A percentile compares a stretch with the other conserved stretches of the same genome.
Conservation (phyloP, 2,797 vertebrate species). For the Parauchenoglanis punctatus region DNA sequence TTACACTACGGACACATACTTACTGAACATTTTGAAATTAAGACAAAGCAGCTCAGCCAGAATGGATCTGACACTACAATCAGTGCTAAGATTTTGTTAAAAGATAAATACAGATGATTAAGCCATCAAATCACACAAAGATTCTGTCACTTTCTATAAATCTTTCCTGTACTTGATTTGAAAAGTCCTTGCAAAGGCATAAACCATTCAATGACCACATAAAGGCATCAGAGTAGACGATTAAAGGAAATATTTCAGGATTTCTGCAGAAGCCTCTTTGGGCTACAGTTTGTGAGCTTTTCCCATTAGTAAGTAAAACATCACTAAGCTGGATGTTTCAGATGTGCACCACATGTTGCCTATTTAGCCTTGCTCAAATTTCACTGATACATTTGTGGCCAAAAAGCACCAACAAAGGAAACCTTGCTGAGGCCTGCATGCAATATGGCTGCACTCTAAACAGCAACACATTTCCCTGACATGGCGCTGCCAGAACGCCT, state of each 20-base stretch:
- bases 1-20: slow-evolving; percentile 1
- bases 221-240: background rate
- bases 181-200: slow-evolving; percentile 24
- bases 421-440: slow-evolving; percentile 11
- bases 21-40: slow-evolving; percentile 14
- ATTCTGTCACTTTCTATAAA: background rate
- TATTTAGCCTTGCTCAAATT: slow-evolving; percentile 16
- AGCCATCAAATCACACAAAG: background rate
- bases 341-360: slow-evolving; percentile 24
- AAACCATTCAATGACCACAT: slow-evolving; percentile 15
- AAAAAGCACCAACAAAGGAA: slow-evolving; percentile 38
- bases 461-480: slow-evolving; percentile 24
- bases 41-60: slow-evolving; percentile 3
- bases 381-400: slow-evolving; percentile 35
- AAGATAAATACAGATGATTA: background rate
- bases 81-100: background rate
- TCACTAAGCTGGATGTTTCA: slow-evolving; percentile 26
- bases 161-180: background rate
- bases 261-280: slow-evolving; percentile 29
- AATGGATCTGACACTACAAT: background rate
- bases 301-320: slow-evolving; percentile 32
- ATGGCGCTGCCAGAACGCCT: background rate
- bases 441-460: slow-evolving; percentile 26
- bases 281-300: slow-evolving; percentile 29
- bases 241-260: slow-evolving; percentile 27